Evolutionary conservation across 1,140 invertebrate species (phyloP).

Genomic region (Apis cerana): DNA sequence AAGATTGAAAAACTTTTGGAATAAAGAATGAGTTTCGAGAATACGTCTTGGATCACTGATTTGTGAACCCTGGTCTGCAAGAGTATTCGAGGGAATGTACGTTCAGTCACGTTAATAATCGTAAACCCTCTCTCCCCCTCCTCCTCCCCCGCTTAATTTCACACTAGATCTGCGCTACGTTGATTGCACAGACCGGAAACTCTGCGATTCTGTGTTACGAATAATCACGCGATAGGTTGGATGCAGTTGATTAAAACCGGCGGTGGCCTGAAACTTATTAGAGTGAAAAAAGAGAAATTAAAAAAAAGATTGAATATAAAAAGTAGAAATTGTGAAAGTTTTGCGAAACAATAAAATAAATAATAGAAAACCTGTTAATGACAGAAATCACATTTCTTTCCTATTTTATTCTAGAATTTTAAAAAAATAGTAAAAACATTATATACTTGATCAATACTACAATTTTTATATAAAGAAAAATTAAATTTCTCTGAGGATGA

Average conservation of each 20-base stretch:
- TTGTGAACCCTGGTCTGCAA: not conserved
- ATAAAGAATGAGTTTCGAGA: not conserved
- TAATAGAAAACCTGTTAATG: too few species aligned
- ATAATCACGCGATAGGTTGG: slow-evolving; percentile 27
- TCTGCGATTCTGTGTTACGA: slow-evolving; percentile 16
- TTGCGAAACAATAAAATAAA: too few species aligned
- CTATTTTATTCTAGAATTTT: too few species aligned
- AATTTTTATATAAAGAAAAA: too few species aligned
- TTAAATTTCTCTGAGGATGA: too few species aligned
- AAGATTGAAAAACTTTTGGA: not conserved
- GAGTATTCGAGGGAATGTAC: not conserved
- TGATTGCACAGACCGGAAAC: slow-evolving; percentile 27
- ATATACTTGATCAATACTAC: too few species aligned
- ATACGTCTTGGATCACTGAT: not conserved
- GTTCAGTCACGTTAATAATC: slow-evolving; percentile 27
- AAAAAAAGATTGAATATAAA: not conserved
- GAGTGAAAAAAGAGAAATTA: not conserved
- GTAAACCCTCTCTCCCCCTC: not conserved
- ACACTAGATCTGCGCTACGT: slow-evolving; percentile 26
- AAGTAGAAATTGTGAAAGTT: not conserved
- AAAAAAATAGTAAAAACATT: too few species aligned
- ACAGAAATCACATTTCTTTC: too few species aligned
- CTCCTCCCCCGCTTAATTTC: slow-evolving; percentile 22
- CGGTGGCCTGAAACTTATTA: not conserved
- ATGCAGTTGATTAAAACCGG: slow-evolving; percentile 38